Conservation (phyloP, 2,797 vertebrate genomes). For the Botia almorhae region DNA sequence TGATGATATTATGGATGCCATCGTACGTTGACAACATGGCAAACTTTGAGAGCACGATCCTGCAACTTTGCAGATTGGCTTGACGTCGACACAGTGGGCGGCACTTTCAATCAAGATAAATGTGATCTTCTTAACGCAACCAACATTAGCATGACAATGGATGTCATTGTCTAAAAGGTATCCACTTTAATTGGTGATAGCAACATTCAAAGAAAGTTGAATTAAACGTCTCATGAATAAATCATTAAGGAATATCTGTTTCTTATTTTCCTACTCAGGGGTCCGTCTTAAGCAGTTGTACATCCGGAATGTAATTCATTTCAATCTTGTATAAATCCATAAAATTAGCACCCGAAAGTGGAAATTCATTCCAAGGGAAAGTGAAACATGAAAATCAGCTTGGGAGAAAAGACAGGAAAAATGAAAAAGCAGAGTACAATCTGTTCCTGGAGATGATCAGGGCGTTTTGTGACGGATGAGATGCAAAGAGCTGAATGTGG, state of each 20-base stretch:
- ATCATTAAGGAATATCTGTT: constrained; percentile 37
- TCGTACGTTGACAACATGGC: background rate
- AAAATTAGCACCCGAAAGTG: constrained; percentile 46
- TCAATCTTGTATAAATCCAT: constrained; percentile 54
- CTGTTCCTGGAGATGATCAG: constrained; percentile 30
- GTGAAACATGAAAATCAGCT: constrained; percentile 36
- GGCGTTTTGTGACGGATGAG: background rate
- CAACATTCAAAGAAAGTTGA: background rate
- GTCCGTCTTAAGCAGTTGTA: constrained; percentile 24
- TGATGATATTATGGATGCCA: constrained; percentile 60
- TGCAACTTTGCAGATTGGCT: constrained; percentile 43
- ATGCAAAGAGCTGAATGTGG: constrained; percentile 12
- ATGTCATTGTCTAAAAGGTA: constrained; percentile 35
- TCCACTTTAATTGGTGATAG: constrained; percentile 14
- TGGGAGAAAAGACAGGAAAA: background rate
- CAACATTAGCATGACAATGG: constrained; percentile 19
- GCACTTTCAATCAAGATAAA: constrained; percentile 55
- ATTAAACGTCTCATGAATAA: constrained; percentile 45
- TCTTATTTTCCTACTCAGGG: constrained; percentile 10
- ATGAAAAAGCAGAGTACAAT: constrained; percentile 1
- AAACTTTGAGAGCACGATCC: constrained; percentile 35
- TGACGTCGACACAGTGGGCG: constrained; percentile 15
- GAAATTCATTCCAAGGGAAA: constrained; percentile 40
- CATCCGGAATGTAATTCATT: constrained; percentile 42
- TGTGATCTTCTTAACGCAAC: constrained; percentile 24